These are phyloP conservation scores for Camelus dromedarius DNA, from an alignment of 2,113 vertebrate genomes.

Conservation along the genomic window DNA sequence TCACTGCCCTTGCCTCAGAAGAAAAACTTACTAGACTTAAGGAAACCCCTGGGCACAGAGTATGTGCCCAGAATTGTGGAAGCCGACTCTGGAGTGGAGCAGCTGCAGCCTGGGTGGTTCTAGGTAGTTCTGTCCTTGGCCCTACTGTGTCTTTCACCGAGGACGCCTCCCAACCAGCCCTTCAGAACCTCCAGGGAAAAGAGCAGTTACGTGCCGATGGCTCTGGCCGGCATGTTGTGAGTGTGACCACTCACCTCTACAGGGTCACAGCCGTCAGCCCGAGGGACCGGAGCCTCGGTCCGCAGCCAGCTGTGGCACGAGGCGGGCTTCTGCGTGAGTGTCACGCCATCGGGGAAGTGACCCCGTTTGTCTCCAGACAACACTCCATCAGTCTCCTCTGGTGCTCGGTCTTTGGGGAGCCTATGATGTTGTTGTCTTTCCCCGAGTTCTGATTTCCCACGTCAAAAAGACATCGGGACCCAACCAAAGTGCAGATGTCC, in stretches of 20 bases:
- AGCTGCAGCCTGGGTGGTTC: background rate
- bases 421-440: background rate
- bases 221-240: background rate
- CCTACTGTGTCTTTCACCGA: background rate
- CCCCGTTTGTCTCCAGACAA: background rate
- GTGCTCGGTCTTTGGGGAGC: background rate
- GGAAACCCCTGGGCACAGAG: background rate
- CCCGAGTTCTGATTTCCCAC: background rate
- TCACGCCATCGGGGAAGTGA: background rate
- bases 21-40: background rate
- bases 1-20: background rate
- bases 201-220: rapidly evolving
- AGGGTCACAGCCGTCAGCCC: background rate
- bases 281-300: too few species aligned
- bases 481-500: background rate
- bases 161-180: background rate
- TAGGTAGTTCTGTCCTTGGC: background rate
- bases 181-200: background rate
- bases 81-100: too few species aligned
- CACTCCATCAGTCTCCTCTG: background rate
- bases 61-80: background rate
- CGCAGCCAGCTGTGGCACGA: rapidly evolving
- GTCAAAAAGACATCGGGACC: background rate
- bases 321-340: background rate
- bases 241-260: too few species aligned